phyloP scores from a whole-genome alignment of 2,888 invertebrate species.

The Cantharis flavilabris region DNA sequence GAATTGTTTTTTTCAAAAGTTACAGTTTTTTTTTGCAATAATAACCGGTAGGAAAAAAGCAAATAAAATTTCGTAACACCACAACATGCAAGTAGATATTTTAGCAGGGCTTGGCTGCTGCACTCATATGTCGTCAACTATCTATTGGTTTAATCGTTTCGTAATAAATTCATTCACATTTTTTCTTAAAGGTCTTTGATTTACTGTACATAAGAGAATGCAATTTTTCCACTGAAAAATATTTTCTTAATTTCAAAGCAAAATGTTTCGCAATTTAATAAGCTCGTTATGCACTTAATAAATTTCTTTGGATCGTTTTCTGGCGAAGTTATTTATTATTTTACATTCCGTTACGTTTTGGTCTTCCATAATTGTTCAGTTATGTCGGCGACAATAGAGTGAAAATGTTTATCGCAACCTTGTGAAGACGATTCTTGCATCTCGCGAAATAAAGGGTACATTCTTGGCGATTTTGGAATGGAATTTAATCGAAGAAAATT shows the following conservation, averaged over 20 bases:
- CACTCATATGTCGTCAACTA: background rate
- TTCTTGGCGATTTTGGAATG: slow-evolving; percentile 44
- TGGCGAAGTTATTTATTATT: background rate
- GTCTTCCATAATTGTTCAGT: slow-evolving; percentile 47
- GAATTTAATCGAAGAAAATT: slow-evolving; percentile 33
- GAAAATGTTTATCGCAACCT: slow-evolving; percentile 35
- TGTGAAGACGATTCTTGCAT: slow-evolving; percentile 24
- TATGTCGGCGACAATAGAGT: slow-evolving; percentile 44
- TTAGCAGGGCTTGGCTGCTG: background rate
- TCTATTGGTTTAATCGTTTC: background rate
- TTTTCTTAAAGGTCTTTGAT: background rate
- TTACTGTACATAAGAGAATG: background rate
- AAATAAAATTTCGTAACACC: background rate
- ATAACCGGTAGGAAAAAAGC: background rate
- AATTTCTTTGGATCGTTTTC: background rate
- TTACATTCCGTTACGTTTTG: slow-evolving; percentile 21
- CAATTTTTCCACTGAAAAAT: background rate
- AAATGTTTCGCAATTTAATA: background rate
- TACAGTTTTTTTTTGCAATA: background rate
- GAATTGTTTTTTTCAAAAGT: background rate
- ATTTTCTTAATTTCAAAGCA: background rate
- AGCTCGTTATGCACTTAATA: background rate
- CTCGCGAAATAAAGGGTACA: slow-evolving; percentile 43
- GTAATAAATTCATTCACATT: background rate
- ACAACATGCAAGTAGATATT: background rate